A percentile compares a stretch with the other conserved stretches of the same genome.
Evolutionary conservation across 2,888 invertebrate species (phyloP).

Genomic region (Acanthosoma haemorrhoidale): DNA sequence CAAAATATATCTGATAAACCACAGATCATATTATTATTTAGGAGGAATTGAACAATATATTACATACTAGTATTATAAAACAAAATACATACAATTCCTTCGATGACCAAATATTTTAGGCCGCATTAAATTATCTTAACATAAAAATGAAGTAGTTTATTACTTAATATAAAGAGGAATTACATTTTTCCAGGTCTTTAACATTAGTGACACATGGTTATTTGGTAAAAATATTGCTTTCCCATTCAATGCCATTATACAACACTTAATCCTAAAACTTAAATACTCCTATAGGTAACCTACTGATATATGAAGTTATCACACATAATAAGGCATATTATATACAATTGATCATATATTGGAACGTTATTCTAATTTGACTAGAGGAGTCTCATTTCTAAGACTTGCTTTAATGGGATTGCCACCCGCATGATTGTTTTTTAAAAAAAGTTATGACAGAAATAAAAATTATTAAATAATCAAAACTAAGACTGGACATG

Average conservation of each 20-base stretch:
- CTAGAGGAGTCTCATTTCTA: slow-evolving; percentile 8
- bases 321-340: slow-evolving; percentile 26
- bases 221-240: slow-evolving; percentile 27
- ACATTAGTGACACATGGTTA: neutral
- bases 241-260: slow-evolving; percentile 21
- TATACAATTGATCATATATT: slow-evolving; percentile 15
- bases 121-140: slow-evolving; percentile 16
- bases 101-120: slow-evolving; percentile 24
- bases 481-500: neutral
- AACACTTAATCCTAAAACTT: slow-evolving; percentile 13
- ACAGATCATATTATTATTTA: neutral
- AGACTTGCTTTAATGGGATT: neutral
- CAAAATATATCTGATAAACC: slow-evolving; percentile 11
- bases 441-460: neutral
- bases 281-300: slow-evolving; percentile 27
- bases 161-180: slow-evolving; percentile 2
- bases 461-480: neutral
- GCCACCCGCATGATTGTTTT: neutral
- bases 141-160: neutral
- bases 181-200: neutral
- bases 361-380: neutral
- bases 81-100: slow-evolving; percentile 13
- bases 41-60: neutral
- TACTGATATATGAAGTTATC: slow-evolving; percentile 21
- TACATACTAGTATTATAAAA: neutral